Conservation (phyloP, 2,797 vertebrate genomes). For the Gorsachius magnificus region DNA sequence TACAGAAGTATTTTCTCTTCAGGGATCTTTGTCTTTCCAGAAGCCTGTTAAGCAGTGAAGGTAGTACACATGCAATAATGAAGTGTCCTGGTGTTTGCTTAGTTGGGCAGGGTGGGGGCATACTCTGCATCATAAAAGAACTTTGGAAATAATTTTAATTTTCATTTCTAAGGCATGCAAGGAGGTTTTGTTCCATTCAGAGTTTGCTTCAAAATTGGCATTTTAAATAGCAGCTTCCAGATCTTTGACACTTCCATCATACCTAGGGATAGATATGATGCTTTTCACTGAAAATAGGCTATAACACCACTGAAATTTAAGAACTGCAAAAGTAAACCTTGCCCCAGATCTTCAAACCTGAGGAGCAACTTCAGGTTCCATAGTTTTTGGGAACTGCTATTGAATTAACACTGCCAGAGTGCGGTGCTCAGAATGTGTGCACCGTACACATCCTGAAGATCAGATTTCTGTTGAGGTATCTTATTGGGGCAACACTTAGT, state of each 20-base stretch:
- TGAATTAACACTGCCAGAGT: not conserved
- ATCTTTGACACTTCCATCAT: not conserved
- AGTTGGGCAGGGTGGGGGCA: not conserved
- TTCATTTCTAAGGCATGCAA: not conserved
- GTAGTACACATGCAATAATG: not conserved
- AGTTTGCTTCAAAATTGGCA: not conserved
- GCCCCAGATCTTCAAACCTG: not conserved
- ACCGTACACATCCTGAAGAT: not conserved
- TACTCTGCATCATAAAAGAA: not conserved
- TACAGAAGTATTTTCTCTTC: not conserved
- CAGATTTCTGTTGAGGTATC: not conserved
- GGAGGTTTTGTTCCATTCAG: not conserved
- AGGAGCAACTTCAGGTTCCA: not conserved
- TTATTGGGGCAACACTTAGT: not conserved
- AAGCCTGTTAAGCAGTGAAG: not conserved
- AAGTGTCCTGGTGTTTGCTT: not conserved
- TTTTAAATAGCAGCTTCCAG: not conserved
- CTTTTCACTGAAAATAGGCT: not conserved
- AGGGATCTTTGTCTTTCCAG: not conserved
- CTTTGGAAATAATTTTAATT: not conserved
- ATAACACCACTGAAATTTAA: not conserved
- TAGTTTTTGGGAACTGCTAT: not conserved
- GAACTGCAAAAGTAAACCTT: not conserved
- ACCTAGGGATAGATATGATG: rapidly evolving
- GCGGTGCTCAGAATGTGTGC: rapidly evolving